Conservation (phyloP, 2,113 vertebrate species). For the Canis aureus region DNA sequence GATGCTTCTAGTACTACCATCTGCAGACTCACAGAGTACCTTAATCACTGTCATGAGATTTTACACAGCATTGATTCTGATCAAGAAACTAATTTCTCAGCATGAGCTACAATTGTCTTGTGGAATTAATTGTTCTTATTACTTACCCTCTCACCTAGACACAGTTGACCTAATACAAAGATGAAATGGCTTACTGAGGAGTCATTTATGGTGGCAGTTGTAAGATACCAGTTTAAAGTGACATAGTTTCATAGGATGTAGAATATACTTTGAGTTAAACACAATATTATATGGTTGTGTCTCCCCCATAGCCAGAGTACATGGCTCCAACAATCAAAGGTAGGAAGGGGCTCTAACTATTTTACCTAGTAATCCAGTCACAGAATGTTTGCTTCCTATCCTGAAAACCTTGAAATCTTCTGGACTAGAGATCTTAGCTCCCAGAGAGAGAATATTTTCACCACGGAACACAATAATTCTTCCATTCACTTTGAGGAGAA, state of each 20-base stretch:
- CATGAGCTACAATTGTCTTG: neutral
- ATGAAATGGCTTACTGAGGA: neutral
- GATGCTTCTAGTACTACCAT: neutral
- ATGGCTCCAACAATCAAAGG: neutral
- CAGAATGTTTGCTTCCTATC: neutral
- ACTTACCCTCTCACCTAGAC: neutral
- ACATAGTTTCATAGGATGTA: neutral
- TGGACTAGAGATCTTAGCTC: neutral
- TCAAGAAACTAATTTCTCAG: neutral
- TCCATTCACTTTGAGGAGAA: neutral
- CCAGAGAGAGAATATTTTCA: neutral
- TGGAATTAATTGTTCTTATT: neutral
- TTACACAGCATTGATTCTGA: neutral
- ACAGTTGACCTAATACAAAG: neutral
- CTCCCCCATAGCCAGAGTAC: neutral
- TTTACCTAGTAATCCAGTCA: neutral
- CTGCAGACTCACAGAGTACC: neutral
- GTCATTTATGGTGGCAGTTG: neutral
- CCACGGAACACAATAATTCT: neutral
- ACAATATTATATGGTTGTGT: neutral
- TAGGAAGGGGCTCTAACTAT: neutral
- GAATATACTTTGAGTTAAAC: neutral
- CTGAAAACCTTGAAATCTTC: neutral
- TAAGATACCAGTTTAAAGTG: neutral
- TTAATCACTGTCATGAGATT: slow-evolving; percentile 35